Percentiles rank a stretch among this genome's conserved stretches.
Conservation (phyloP, 2,113 vertebrate species). For the Dipodomys merriami region DNA sequence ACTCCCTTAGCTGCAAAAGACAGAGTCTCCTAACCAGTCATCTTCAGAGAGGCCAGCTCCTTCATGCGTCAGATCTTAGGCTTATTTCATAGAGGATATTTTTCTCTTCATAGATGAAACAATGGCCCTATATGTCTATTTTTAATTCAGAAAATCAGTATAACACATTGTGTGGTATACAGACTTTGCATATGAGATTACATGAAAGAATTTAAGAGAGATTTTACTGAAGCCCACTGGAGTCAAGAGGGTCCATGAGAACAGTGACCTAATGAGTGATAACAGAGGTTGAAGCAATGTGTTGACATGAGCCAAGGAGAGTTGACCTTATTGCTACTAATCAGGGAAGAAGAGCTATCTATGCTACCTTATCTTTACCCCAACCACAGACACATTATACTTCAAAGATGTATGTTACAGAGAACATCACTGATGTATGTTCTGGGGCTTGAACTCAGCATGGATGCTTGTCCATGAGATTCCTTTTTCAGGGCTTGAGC, state of each 20-base stretch:
- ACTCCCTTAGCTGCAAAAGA: not conserved
- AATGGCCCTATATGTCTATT: not conserved
- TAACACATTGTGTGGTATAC: too few species aligned
- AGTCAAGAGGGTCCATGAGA: not conserved
- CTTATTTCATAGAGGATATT: not conserved
- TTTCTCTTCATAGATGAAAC: not conserved
- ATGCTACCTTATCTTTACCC: not conserved
- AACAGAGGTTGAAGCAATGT: too few species aligned
- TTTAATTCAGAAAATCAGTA: not conserved
- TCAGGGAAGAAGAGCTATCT: not conserved
- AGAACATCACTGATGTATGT: not conserved
- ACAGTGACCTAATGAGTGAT: not conserved
- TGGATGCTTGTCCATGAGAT: too few species aligned
- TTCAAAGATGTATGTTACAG: not conserved
- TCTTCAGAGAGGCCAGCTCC: not conserved
- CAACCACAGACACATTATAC: not conserved
- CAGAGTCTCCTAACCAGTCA: too few species aligned
- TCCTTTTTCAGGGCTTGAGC: too few species aligned
- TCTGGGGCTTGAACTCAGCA: too few species aligned
- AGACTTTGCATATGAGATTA: not conserved
- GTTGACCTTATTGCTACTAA: not conserved
- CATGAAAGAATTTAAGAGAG: not conserved
- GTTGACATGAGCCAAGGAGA: not conserved
- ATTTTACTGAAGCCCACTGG: not conserved
- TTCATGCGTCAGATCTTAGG: not conserved